phyloP scores from a whole-genome alignment of 2,888 invertebrate genomes.

The Sthenelais limicola region DNA sequence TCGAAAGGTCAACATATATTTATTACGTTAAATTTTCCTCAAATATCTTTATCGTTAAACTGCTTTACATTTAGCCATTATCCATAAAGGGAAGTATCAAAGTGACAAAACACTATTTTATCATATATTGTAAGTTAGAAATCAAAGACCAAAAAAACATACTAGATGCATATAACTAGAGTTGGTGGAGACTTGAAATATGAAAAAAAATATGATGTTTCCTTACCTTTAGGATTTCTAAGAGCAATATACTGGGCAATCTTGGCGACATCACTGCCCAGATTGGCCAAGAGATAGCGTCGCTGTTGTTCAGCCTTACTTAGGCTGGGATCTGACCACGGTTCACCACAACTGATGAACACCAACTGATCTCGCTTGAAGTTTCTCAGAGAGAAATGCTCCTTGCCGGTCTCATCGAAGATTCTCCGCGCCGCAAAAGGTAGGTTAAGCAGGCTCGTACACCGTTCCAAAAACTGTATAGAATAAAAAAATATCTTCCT shows the following conservation, averaged over 20 bases:
- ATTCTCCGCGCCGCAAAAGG: slow-evolving; percentile 71
- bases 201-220: too few species aligned
- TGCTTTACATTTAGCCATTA: too few species aligned
- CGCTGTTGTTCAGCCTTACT: slow-evolving; percentile 68
- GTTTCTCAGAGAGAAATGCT: slow-evolving; percentile 66
- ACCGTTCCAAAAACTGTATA: slow-evolving; percentile 70
- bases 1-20: too few species aligned
- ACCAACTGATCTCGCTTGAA: slow-evolving; percentile 68
- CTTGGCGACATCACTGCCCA: slow-evolving; percentile 68
- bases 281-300: slow-evolving; percentile 66
- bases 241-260: slow-evolving; percentile 68
- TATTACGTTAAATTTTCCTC: too few species aligned
- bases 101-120: too few species aligned
- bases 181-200: too few species aligned
- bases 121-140: too few species aligned
- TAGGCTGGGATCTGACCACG: slow-evolving; percentile 70
- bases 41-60: too few species aligned
- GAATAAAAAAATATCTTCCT: not conserved
- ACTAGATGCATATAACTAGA: too few species aligned
- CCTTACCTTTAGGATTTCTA: slow-evolving; percentile 65
- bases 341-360: slow-evolving; percentile 68
- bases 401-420: slow-evolving; percentile 69
- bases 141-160: too few species aligned
- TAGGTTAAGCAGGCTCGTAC: slow-evolving; percentile 66
- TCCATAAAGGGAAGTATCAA: too few species aligned